Evolutionary conservation across 2,113 vertebrate genomes (phyloP), one percentile per base, ranked within the genome.

Genomic region (Syngnathus typhle): DNA sequence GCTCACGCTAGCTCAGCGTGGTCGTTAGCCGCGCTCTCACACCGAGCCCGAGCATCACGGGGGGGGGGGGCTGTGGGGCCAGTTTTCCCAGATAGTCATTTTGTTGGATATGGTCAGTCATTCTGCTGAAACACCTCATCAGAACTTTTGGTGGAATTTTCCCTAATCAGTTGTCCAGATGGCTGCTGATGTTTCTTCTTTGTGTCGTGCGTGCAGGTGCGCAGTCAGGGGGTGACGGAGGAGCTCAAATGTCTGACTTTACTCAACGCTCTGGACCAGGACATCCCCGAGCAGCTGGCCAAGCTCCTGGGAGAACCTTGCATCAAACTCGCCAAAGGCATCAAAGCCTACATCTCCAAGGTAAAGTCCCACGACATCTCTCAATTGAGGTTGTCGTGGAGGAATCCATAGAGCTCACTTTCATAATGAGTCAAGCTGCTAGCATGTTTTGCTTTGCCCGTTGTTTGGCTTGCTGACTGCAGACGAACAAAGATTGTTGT

Each of bases 311-410:
- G 90, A 72, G 91, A 93, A 71, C 89, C 92, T 16, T 94, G 93
- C 88, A 89, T 94, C 82, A 92, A 92, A 70, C 84, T 96, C 84
- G 93, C 92, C 10, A 90, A 89, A 77, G 91, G 91, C 80, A 91
- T 95, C 89, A 93, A 93, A 81, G 84, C 91, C 9, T 95, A 93
- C 3, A 91, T 93, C 77, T 92, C 91, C 76, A 93, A 89, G 90
- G 93, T 95, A 79, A 88, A 1, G 5, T 55, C 27, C 3, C 16
- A 71, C 37, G 27, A 3, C 8, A 7, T 32, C 23, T 49, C 46
- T 49, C 27, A 32, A 32, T 32, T 0, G 27, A 32, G 27, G 27
- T 32, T 16, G 49, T 59, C 12, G 15, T 43, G 67, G 67, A 73
- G 44, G 69, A 71, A 75, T 81, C 69, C 15, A 39, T n/a, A 7